These are phyloP conservation scores for Lasioglossum leucozonium DNA, from an alignment of 2,888 invertebrate species.

Conservation along the genomic window DNA sequence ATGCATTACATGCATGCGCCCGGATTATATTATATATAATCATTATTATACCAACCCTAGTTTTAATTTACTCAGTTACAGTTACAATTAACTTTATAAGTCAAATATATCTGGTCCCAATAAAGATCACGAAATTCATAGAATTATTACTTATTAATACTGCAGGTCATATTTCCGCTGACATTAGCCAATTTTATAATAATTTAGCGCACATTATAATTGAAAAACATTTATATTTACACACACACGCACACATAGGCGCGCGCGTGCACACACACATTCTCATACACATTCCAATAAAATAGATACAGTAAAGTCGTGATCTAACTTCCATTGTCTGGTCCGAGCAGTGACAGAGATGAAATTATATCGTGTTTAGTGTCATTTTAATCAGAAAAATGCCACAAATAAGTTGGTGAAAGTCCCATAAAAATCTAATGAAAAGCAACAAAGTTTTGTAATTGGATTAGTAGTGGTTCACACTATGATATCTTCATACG, in stretches of 20 bases:
- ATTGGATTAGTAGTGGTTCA: no score
- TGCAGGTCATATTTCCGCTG: conserved; percentile 45
- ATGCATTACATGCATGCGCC: conserved; percentile 5
- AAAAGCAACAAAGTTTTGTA: no score
- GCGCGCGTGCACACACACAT: conserved; percentile 3
- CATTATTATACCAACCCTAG: conserved; percentile 14
- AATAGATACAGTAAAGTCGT: no score
- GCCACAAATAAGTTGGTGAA: no score
- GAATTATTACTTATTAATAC: conserved; percentile 57
- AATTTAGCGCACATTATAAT: conserved; percentile 40
- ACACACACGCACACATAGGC: background rate
- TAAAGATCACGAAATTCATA: conserved; percentile 47
- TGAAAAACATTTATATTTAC: background rate
- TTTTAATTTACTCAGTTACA: conserved; percentile 18
- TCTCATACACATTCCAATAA: conserved; percentile 11
- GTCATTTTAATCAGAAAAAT: no score
- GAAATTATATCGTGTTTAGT: no score
- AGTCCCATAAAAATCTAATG: no score
- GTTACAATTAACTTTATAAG: conserved; percentile 41
- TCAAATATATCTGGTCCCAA: conserved; percentile 58
- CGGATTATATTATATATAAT: conserved; percentile 5
- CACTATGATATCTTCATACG: no score
- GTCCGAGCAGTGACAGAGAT: no score
- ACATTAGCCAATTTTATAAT: conserved; percentile 41
- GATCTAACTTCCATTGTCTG: no score